Percentiles rank a stretch among this genome's conserved stretches.
Conservation (phyloP, 1,140 invertebrate genomes). For the Monochamus saltuarius region DNA sequence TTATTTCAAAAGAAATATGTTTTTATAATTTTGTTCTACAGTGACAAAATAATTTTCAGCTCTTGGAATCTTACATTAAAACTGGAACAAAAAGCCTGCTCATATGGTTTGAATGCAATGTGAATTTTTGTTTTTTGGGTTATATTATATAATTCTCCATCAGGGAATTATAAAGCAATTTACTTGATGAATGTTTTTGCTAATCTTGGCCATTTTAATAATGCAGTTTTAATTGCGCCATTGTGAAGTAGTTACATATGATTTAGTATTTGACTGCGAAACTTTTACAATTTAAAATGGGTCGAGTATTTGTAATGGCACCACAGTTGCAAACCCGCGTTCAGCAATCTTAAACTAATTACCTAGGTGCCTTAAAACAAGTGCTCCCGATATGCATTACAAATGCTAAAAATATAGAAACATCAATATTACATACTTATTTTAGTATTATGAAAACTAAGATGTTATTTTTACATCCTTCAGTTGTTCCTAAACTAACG, state of each 20-base stretch:
- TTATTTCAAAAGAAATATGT: too few species aligned
- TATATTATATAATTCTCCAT: slow-evolving; percentile 1
- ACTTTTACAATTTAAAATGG: slow-evolving; percentile 8
- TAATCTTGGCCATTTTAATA: slow-evolving; percentile 14
- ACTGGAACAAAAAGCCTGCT: too few species aligned
- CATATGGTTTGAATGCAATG: too few species aligned
- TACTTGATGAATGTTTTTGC: slow-evolving; percentile 10
- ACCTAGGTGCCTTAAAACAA: background rate
- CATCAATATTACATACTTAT: too few species aligned
- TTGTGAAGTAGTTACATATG: slow-evolving; percentile 16
- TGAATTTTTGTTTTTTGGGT: slow-evolving; percentile 8
- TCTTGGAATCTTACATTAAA: too few species aligned
- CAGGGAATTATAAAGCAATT: slow-evolving; percentile 13
- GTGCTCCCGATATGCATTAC: too few species aligned
- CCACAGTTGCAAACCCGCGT: background rate
- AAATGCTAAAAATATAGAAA: too few species aligned
- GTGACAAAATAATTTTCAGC: too few species aligned
- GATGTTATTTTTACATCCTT: too few species aligned
- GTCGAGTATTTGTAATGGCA: slow-evolving; percentile 2
- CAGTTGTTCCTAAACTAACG: too few species aligned
- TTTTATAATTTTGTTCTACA: too few species aligned
- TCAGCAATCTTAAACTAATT: slow-evolving; percentile 3
- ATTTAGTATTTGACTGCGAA: slow-evolving; percentile 11
- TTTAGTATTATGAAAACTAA: too few species aligned
- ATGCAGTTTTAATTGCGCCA: slow-evolving; percentile 18